phyloP scores from a whole-genome alignment of 2,888 invertebrate species.

The Mantis religiosa region DNA sequence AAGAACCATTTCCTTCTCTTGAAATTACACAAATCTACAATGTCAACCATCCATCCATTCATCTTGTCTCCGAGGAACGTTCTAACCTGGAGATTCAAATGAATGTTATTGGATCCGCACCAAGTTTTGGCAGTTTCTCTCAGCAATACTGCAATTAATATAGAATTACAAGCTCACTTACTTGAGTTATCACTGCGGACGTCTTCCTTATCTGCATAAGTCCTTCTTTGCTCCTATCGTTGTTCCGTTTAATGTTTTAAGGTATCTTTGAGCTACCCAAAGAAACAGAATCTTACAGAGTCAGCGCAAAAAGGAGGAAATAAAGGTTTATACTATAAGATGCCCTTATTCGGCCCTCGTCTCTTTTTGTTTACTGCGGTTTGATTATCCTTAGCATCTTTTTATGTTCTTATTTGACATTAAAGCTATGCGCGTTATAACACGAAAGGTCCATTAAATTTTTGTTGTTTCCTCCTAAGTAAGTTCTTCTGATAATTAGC shows the following conservation, averaged over 20 bases:
- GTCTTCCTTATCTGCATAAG: background rate
- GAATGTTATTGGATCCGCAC: background rate
- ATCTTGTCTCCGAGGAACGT: background rate
- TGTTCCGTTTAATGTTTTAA: background rate
- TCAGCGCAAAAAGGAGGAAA: background rate
- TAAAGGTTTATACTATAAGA: background rate
- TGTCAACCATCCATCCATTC: background rate
- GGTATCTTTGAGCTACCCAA: background rate
- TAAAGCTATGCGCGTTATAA: background rate
- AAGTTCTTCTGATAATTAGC: too few relatives aligned
- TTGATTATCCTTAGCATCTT: background rate
- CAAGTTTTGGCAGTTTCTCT: background rate
- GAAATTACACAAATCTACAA: background rate
- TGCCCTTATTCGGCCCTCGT: background rate
- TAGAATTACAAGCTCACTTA: background rate
- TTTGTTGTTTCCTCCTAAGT: too few relatives aligned
- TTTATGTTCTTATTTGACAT: background rate
- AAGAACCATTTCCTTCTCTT: background rate
- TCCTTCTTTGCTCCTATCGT: background rate
- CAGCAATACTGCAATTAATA: background rate
- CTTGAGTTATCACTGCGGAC: background rate
- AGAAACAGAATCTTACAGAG: background rate
- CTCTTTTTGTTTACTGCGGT: background rate
- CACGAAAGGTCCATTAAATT: background rate
- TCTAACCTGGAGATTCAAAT: background rate